Conservation (phyloP, 2,888 invertebrate genomes). For the Petrophora chlorosata region DNA sequence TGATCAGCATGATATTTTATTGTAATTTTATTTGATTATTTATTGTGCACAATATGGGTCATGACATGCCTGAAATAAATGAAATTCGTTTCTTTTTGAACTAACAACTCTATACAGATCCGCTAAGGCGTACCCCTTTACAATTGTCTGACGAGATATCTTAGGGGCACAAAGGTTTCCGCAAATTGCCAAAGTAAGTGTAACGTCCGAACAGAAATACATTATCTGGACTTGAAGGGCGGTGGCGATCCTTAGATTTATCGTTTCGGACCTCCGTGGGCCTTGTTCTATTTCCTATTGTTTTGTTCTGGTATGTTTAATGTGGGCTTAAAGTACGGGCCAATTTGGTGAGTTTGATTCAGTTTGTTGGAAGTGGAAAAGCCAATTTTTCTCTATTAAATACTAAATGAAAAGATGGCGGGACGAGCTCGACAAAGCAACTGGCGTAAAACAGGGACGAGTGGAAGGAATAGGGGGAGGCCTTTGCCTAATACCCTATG, state of each 20-base stretch:
- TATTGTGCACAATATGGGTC: too few relatives aligned
- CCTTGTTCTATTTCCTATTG: constrained; percentile 68
- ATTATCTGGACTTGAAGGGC: constrained; percentile 76
- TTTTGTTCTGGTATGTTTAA: constrained; percentile 21
- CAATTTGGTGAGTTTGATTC: not conserved
- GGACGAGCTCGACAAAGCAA: too few relatives aligned
- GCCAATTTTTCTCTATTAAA: not conserved
- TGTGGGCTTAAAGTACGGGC: not conserved
- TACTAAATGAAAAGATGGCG: too few relatives aligned
- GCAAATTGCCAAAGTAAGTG: constrained; percentile 83
- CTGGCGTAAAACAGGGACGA: too few relatives aligned
- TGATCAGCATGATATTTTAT: too few relatives aligned
- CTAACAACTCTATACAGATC: constrained; percentile 40
- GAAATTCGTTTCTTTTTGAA: too few relatives aligned
- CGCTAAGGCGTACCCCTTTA: constrained; percentile 57
- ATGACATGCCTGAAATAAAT: too few relatives aligned
- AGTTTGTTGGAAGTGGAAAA: not conserved
- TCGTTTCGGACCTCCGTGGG: constrained; percentile 60
- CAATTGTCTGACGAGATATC: constrained; percentile 82
- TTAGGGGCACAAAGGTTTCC: constrained; percentile 82
- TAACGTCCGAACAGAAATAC: constrained; percentile 82
- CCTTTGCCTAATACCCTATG: too few relatives aligned
- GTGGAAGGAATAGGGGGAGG: too few relatives aligned
- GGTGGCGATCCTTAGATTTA: constrained; percentile 70
- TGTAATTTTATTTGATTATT: too few relatives aligned